Percentiles rank a stretch among this genome's conserved stretches.
phyloP scores from a whole-genome alignment of 2,797 vertebrate species.

The Oryzias dopingdopingensis region DNA sequence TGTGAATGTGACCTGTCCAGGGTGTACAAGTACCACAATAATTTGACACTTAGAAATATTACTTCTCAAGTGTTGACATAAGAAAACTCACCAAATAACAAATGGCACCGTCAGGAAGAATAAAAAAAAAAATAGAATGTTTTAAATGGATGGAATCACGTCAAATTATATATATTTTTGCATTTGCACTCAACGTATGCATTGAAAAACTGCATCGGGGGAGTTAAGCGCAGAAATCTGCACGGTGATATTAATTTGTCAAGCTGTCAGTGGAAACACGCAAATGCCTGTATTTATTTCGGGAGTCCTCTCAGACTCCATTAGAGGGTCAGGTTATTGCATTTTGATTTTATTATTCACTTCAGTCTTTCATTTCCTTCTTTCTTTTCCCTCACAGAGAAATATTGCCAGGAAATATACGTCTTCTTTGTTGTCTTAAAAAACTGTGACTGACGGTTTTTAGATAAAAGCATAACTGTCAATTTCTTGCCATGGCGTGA shows the following conservation, averaged over 20 bases:
- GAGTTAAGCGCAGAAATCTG: constrained; percentile 47
- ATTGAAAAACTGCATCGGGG: not conserved
- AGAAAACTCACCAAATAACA: no score
- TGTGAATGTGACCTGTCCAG: no score
- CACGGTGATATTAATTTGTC: constrained; percentile 81
- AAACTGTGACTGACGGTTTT: constrained; percentile 76
- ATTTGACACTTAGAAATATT: no score
- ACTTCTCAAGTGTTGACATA: no score
- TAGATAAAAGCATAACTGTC: constrained; percentile 72
- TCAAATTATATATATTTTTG: not conserved
- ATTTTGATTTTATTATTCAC: constrained; percentile 80
- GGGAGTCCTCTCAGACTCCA: constrained; percentile 75
- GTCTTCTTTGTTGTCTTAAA: constrained; percentile 51
- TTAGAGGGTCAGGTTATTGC: constrained; percentile 80
- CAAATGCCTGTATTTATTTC: constrained; percentile 79
- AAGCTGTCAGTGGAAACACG: constrained; percentile 76
- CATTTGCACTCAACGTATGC: not conserved
- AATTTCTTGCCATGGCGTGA: constrained; percentile 65
- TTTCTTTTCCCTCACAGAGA: constrained; percentile 49
- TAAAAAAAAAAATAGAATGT: not conserved
- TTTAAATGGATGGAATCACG: not conserved
- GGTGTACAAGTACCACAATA: no score
- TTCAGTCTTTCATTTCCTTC: constrained; percentile 72
- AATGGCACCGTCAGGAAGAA: not conserved
- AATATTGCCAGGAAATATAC: constrained; percentile 73